phyloP scores from a whole-genome alignment of 1,140 invertebrate genomes.

The Sycophila sp. region DNA sequence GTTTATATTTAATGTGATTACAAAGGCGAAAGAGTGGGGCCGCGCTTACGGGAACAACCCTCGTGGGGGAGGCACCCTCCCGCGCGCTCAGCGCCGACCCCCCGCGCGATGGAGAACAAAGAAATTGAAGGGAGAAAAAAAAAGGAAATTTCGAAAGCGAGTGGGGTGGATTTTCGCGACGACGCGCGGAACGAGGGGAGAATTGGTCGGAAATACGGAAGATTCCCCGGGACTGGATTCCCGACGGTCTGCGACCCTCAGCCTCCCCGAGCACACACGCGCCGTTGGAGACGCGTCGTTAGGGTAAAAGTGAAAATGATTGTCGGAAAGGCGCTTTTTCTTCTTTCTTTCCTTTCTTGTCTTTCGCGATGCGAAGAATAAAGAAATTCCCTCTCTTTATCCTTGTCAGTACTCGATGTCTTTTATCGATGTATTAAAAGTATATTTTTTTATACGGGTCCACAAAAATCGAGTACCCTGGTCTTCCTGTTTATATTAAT shows the following conservation, averaged over 20 bases:
- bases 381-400: too few relatives aligned
- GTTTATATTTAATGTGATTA: background rate
- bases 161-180: conserved; percentile 30
- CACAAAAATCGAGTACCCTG: too few relatives aligned
- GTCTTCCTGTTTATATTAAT: too few relatives aligned
- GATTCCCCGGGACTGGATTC: conserved; percentile 36
- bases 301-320: background rate
- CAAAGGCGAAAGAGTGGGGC: background rate
- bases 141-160: conserved; percentile 1
- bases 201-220: conserved; percentile 38
- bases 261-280: too few relatives aligned
- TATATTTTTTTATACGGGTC: too few relatives aligned
- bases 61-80: too few relatives aligned
- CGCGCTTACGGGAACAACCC: too few relatives aligned
- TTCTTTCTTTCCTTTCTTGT: too few relatives aligned
- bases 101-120: conserved; percentile 8
- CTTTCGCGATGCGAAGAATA: too few relatives aligned
- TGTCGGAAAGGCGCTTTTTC: too few relatives aligned
- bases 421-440: too few relatives aligned
- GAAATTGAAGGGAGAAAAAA: conserved; percentile 20
- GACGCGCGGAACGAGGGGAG: conserved; percentile 38
- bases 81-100: background rate
- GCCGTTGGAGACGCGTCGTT: background rate
- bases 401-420: too few relatives aligned
- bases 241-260: background rate